Conservation (phyloP, 2,888 invertebrate genomes). For the Pelosia muscerda region DNA sequence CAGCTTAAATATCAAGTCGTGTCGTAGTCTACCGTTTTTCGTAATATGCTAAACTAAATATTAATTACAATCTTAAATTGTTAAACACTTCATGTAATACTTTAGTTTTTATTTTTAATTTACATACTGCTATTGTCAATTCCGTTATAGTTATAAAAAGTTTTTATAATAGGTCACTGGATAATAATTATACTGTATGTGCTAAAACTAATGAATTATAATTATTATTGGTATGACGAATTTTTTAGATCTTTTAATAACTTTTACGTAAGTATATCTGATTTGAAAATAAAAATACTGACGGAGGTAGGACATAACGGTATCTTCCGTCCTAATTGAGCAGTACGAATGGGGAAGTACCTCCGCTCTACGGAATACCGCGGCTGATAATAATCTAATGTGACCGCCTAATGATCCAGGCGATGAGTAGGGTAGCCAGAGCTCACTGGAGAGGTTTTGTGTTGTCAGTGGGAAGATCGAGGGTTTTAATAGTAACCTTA, state of each 20-base stretch:
- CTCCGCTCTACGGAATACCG: too few relatives aligned
- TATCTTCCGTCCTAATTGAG: too few relatives aligned
- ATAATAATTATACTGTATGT: background rate
- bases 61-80: slow-evolving; percentile 4
- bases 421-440: too few relatives aligned
- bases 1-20: background rate
- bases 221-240: background rate
- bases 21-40: background rate
- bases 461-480: too few relatives aligned
- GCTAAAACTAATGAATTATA: background rate
- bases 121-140: background rate
- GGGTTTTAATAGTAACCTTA: too few relatives aligned
- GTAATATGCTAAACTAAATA: background rate
- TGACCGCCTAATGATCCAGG: too few relatives aligned
- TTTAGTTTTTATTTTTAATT: background rate
- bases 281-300: background rate
- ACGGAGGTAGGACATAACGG: too few relatives aligned
- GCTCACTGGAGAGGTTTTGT: too few relatives aligned
- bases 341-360: too few relatives aligned
- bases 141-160: background rate
- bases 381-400: too few relatives aligned
- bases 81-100: background rate
- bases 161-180: background rate
- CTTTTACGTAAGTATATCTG: background rate
- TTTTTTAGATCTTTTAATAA: background rate